Conservation (phyloP, 2,797 vertebrate genomes). For the Echiichthys vipera region DNA sequence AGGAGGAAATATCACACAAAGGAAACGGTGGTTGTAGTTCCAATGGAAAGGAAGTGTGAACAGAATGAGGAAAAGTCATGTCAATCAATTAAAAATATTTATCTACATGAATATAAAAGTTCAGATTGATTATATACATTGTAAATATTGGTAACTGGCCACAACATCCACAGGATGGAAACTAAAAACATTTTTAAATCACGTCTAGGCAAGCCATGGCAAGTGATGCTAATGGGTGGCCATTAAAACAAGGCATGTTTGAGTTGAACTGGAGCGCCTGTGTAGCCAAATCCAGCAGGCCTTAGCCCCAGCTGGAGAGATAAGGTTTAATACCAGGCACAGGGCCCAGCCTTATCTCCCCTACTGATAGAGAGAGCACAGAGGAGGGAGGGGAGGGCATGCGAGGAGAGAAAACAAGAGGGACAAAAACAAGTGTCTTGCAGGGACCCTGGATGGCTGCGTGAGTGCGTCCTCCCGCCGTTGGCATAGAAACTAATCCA, state of each 20-base stretch:
- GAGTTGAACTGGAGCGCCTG: constrained; percentile 72
- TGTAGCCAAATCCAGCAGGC: constrained; percentile 77
- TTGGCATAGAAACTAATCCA: constrained; percentile 89
- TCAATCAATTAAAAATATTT: constrained; percentile 51
- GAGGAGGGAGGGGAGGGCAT: constrained; percentile 49
- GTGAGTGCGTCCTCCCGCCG: constrained; percentile 81
- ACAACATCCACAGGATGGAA: neutral
- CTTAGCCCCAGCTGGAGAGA: constrained; percentile 81
- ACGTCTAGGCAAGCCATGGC: constrained; percentile 45
- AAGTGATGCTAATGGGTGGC: constrained; percentile 73
- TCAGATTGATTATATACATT: constrained; percentile 23
- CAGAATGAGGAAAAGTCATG: constrained; percentile 33
- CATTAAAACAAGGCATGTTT: constrained; percentile 79
- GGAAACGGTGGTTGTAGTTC: constrained; percentile 52
- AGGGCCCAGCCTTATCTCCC: constrained; percentile 78
- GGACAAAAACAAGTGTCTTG: constrained; percentile 83
- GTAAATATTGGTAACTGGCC: constrained; percentile 17
- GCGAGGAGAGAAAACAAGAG: constrained; percentile 70
- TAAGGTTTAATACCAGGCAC: constrained; percentile 81
- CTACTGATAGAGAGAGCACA: constrained; percentile 76
- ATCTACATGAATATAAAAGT: constrained; percentile 36
- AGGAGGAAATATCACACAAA: constrained; percentile 80
- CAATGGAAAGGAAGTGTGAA: constrained; percentile 37
- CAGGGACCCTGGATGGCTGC: constrained; percentile 79
- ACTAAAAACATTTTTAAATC: constrained; percentile 25